Conservation (phyloP, 2,888 invertebrate genomes). For the Thera obeliscata region DNA sequence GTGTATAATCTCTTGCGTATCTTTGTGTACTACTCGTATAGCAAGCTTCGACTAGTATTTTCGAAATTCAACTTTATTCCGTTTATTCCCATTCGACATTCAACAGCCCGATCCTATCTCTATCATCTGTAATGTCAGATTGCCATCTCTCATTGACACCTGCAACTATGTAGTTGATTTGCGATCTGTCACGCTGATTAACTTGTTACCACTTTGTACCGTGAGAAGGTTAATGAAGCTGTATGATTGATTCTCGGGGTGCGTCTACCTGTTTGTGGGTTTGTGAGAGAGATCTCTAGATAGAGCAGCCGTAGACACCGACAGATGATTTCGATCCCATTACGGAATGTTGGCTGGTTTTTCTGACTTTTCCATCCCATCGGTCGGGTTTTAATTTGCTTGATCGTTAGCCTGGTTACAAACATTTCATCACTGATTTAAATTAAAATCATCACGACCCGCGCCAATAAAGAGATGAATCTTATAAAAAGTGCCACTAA, state of each 20-base stretch:
- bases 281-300: conserved; percentile 21
- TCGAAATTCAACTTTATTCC: neutral
- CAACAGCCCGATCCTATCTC: conserved; percentile 43
- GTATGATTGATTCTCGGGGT: conserved; percentile 26
- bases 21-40: no score
- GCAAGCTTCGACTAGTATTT: neutral
- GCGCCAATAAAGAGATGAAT: no score
- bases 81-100: conserved; percentile 11
- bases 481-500: no score
- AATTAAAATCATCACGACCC: no score
- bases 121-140: conserved; percentile 54
- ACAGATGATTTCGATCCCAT: neutral
- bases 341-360: neutral
- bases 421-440: neutral
- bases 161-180: conserved; percentile 34
- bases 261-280: conserved; percentile 21
- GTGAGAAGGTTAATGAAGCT: conserved; percentile 31
- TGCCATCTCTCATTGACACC: conserved; percentile 51
- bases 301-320: conserved; percentile 6
- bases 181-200: conserved; percentile 37
- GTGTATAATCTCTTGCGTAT: no score
- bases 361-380: neutral
- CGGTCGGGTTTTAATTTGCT: neutral
- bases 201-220: conserved; percentile 37
- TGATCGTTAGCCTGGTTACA: neutral